Evolutionary conservation across 2,113 vertebrate species (phyloP), one percentile per base, ranked within the genome.

Genomic region (Larimichthys crocea): DNA sequence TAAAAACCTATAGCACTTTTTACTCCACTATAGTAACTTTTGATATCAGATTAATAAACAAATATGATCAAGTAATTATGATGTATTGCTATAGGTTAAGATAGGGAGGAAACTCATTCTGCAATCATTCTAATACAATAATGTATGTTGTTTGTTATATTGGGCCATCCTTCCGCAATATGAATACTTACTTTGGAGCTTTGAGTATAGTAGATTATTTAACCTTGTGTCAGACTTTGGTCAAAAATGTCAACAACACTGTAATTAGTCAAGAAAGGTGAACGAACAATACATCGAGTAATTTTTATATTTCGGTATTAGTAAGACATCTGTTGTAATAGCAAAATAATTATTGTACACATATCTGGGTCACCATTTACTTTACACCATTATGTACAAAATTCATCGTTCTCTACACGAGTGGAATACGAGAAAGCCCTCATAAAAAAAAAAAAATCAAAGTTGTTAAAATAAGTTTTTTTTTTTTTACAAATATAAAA

Each of bases 391-490:
- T 87, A 85, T 88, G 73, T 89, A 88, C 89, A 93, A 90, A 88
- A 86, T 46, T 53, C 31, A 46, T 46, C 14, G 46, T 84, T 79
- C 53, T 74, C 63, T 77, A 80, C 67, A 75, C n/a, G 76, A 84
- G 84, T 69, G 75, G 82, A 81, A 80, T 79, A 89, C 56, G 89
- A 92, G 85, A 91, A 90, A 93, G 74, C 76, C 76, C 79, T 94
- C 89, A 92, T 96, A 96, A 87, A 96, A 87, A 97, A 96, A 31
- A 31, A 31, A 96, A 97, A 96, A 91, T 85, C 84, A 94, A 89
- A 88, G 92, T 91, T 95, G 95, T 95, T 96, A 97, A 98, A 99
- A 98, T 96, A 97, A 88, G 86, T 89, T 24, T 24, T 88, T 93
- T 93, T 87, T 90, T 94, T 93, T 91, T 68, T 90, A 93, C 92